Percentiles rank a stretch among this genome's conserved stretches.
Evolutionary conservation across 1,140 invertebrate genomes (phyloP).

Genomic region (Diachasma alloeum): DNA sequence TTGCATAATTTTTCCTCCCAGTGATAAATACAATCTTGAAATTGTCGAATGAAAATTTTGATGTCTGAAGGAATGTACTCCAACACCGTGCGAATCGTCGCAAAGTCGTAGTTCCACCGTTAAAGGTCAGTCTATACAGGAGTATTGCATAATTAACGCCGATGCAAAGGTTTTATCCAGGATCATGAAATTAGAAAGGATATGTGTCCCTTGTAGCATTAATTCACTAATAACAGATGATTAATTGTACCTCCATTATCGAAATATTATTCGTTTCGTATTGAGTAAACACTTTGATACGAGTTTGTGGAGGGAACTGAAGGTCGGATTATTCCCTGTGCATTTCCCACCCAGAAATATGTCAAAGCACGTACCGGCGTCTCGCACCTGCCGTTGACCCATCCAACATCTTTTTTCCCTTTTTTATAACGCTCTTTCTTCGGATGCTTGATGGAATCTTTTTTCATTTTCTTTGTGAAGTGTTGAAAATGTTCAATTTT

Average conservation of each 20-base stretch:
- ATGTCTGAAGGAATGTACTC: neutral
- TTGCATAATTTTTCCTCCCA: neutral
- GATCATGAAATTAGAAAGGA: slow-evolving; percentile 11
- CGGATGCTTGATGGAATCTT: neutral
- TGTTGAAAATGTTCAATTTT: too few relatives aligned
- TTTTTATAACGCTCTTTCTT: neutral
- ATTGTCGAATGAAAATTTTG: neutral
- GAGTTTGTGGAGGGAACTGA: neutral
- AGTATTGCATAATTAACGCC: slow-evolving; percentile 27
- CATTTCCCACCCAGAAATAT: neutral
- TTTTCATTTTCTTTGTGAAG: neutral
- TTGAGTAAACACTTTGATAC: too few relatives aligned
- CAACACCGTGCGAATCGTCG: slow-evolving; percentile 18
- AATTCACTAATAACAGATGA: neutral
- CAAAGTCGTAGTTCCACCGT: slow-evolving; percentile 19
- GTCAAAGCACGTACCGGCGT: slow-evolving; percentile 38
- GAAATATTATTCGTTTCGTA: neutral
- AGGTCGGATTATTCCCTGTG: neutral
- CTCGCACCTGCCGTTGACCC: slow-evolving; percentile 46
- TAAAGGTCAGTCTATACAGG: slow-evolving; percentile 24
- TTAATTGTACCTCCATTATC: neutral
- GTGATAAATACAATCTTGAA: too few relatives aligned
- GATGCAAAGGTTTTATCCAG: slow-evolving; percentile 17
- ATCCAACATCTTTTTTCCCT: slow-evolving; percentile 17
- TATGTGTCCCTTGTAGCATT: slow-evolving; percentile 6